These are phyloP conservation scores for Acronicta leporina DNA, from an alignment of 2,888 invertebrate species.

Conservation along the genomic window DNA sequence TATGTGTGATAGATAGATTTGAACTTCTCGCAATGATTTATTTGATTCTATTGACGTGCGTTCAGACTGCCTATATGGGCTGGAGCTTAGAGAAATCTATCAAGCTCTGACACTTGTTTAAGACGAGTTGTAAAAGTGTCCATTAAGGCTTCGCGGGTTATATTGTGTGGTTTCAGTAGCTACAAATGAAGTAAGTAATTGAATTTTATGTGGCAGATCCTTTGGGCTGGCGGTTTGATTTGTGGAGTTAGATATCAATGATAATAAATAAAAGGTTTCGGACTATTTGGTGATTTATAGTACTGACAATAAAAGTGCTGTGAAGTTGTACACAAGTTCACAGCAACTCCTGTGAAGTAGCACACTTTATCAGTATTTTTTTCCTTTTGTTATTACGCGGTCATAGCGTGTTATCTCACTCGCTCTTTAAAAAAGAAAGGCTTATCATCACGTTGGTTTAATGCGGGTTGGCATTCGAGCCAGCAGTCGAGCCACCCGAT, in stretches of 20 bases:
- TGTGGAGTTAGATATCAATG: constrained; percentile 24
- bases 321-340: too few relatives aligned
- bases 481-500: too few relatives aligned
- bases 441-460: too few relatives aligned
- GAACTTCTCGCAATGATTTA: constrained; percentile 58
- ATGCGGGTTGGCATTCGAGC: too few relatives aligned
- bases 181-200: constrained; percentile 53
- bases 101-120: constrained; percentile 39
- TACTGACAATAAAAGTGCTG: too few relatives aligned
- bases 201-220: constrained; percentile 45
- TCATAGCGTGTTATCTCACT: too few relatives aligned
- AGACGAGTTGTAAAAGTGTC: constrained; percentile 47
- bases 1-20: constrained; percentile 57
- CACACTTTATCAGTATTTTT: too few relatives aligned
- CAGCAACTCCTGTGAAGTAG: too few relatives aligned
- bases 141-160: constrained; percentile 31
- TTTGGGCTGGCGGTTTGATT: constrained; percentile 39
- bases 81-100: constrained; percentile 40
- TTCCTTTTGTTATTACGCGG: too few relatives aligned
- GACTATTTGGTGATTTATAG: neutral
- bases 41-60: constrained; percentile 42
- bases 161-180: constrained; percentile 37
- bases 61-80: constrained; percentile 42
- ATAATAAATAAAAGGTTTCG: neutral
- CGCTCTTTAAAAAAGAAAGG: too few relatives aligned